Base-by-base conservation (phyloP, 2,797 vertebrate genomes). In the Chromobotia macracanthus region DNA sequence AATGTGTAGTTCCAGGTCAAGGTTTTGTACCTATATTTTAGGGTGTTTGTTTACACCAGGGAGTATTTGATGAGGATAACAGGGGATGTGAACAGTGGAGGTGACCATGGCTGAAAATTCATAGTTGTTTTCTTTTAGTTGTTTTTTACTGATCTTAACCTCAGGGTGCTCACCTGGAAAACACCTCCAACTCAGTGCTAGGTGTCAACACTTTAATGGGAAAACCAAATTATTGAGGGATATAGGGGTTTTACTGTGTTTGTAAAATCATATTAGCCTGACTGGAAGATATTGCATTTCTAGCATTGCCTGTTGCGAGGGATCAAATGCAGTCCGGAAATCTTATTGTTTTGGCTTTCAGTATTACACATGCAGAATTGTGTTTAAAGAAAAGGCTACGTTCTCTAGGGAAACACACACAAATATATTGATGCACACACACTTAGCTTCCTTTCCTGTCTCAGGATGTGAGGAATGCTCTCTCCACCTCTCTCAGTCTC, bases 221-320 rank as follows among this genome's bases (percentile, higher is more conserved):
- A 53, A 75, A 82, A 82, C 53, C 10, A 48, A 79, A 83, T 83
- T 79, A 79, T 55, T 61, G 55, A 3, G 12, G 55, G 72, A 74
- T 77, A 80, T 75, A 28, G 53, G 72, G 73, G 80, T 80, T 68
- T 84, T 68, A 75, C 77, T 67, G 64, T 35, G 53, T 82, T 80
- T 81, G 66, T 60, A 65, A 73, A 80, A 85, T 85, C 7, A 55
- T 77, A 72, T 86, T 80, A 80, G 82, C 55, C 61, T 64, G 69
- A 44, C 80, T 18, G 48, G 31, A 76, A 83, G 63, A 82, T 77
- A 77, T 85, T 83, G 61, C 77, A n/a, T 82, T 85, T 77, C 64
- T 72, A 68, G 46, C 31, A 44, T 38, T 6, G 48, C 65, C 65
- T 72, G 82, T 83, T 72, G 71, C 50, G 21, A 69, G 69, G 74